phyloP scores from a whole-genome alignment of 2,113 vertebrate species.

The Pristiophorus japonicus region DNA sequence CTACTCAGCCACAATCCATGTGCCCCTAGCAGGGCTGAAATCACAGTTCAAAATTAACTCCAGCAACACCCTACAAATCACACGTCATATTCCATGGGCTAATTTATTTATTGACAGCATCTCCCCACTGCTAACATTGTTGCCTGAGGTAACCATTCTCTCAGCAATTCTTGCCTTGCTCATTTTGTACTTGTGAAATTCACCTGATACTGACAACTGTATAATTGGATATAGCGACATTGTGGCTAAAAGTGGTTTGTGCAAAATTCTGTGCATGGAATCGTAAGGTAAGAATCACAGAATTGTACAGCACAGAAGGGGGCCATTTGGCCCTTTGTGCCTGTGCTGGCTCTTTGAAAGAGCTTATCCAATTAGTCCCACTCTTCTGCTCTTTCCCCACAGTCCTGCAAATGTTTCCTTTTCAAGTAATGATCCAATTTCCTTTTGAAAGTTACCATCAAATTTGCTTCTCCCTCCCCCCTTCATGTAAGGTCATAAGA shows the following conservation, averaged over 20 bases:
- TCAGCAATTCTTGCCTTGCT: not conserved
- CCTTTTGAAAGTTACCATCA: not conserved
- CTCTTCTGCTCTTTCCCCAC: not conserved
- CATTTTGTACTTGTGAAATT: slow-evolving; percentile 20
- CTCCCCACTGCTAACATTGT: not conserved
- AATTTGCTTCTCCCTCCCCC: not conserved
- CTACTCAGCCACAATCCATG: not conserved
- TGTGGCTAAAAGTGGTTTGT: not conserved
- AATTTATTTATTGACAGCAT: not conserved
- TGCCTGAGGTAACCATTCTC: not conserved
- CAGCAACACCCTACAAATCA: not conserved
- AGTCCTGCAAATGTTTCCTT: not conserved
- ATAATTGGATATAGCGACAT: not conserved
- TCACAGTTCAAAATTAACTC: not conserved
- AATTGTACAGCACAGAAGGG: not conserved
- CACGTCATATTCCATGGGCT: not conserved
- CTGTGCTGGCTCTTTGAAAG: not conserved
- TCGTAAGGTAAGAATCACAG: not conserved
- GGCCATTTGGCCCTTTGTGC: no score
- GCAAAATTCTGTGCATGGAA: not conserved
- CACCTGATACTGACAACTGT: not conserved
- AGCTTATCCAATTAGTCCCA: not conserved
- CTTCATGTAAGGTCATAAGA: not conserved
- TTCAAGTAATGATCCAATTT: not conserved
- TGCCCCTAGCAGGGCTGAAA: not conserved